A percentile compares a stretch with the other conserved stretches of the same genome.
Evolutionary conservation across 1,140 invertebrate species (phyloP).

Genomic region (Pollicipes pollicipes): DNA sequence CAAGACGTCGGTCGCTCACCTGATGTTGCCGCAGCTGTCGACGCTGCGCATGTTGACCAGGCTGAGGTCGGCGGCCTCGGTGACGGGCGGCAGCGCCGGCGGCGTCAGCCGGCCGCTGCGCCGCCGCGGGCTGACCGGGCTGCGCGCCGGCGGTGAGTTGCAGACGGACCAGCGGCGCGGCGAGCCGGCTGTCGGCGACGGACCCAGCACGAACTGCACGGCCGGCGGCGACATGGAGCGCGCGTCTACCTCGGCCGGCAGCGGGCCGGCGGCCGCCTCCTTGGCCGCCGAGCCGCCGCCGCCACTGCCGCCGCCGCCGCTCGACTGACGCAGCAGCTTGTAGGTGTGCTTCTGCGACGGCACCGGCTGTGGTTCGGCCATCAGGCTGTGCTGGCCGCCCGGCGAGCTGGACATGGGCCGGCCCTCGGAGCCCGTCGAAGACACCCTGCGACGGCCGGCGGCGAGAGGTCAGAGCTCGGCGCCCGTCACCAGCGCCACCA

Average conservation of each 20-base stretch:
- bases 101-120: neutral
- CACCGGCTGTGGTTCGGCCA: conserved; percentile 25
- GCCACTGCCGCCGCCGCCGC: too few species aligned
- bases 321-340: conserved; percentile 11
- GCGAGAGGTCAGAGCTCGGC: too few species aligned
- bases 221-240: neutral
- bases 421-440: neutral
- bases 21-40: conserved; percentile 14
- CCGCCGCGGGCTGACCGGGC: neutral
- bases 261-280: too few species aligned
- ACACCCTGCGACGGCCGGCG: too few species aligned
- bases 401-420: neutral
- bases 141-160: neutral
- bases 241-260: neutral
- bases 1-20: too few species aligned
- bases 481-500: too few species aligned
- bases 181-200: neutral
- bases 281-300: too few species aligned
- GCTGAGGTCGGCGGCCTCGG: neutral
- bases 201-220: conserved; percentile 1
- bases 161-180: neutral
- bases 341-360: conserved; percentile 25
- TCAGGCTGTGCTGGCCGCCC: neutral
- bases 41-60: conserved; percentile 5
- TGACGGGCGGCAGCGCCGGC: neutral